Evolutionary conservation across 2,888 invertebrate species (phyloP), one percentile per base, ranked within the genome.

Genomic region (Doris montereyensis): DNA sequence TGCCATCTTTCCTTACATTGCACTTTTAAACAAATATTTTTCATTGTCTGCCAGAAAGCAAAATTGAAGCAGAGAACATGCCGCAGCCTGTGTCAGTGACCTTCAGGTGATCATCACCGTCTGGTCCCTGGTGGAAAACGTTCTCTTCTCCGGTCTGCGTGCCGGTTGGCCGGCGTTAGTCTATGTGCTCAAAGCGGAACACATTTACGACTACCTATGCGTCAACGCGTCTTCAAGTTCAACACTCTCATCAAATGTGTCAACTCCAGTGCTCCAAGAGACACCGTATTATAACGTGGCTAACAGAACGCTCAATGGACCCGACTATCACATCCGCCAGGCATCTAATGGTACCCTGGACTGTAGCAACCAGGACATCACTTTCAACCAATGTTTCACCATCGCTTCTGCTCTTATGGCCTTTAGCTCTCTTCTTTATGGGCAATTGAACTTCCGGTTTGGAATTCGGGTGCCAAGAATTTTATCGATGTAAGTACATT

Each of bases 331-430:
- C n/a, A n/a, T n/a, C n/a, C n/a, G n/a, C n/a, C n/a, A n/a, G n/a
- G n/a, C n/a, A n/a, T n/a, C n/a, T n/a, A n/a, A n/a, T n/a, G n/a
- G n/a, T n/a, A n/a, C n/a, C n/a, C n/a, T n/a, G n/a, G n/a, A n/a
- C n/a, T 78, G 78, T 30, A 17, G 41, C 24, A 73, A 72, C 17
- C 78, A 78, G 52, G 78, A 78, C 32, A 73, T 73, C 2, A 32
- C 73, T 1, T 78, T 78, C 68, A 72, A 73, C 32, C 72, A 78
- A 21, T 78, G 78, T 32, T 78, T 78, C 41, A 78, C 78, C 1
- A 52, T 78, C 8, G 72, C 78, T 5, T 28, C 72, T 13, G 78
- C 78, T 10, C 60, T 65, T n/a, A 78, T 78, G 78, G 62, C 78
- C 0, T 52, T 78, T 5, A 78, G 78, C 13, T 72, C 78, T 1